Base-by-base conservation (phyloP, 2,113 vertebrate species). In the Strix uralensis region DNA sequence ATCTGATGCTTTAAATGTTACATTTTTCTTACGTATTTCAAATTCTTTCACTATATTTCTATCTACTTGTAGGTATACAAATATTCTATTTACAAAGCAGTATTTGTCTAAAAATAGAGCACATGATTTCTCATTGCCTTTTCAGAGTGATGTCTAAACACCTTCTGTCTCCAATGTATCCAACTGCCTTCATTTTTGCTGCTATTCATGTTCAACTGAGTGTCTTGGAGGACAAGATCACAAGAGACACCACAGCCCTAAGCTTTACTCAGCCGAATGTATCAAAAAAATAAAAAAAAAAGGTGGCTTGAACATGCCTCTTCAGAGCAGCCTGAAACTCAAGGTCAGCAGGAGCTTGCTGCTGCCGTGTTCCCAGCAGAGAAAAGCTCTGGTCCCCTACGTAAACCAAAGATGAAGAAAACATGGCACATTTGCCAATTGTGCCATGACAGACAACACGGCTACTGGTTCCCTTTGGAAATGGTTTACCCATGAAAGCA, bases 31-130 rank as follows among this genome's bases (percentile, higher is more conserved):
- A 86, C 25, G 23, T 70, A 83, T 93, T 88, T 93, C 32, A 93
- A 91, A 88, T 88, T 82, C 2, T 46, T 88, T 88, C 77, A 72
- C 73, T 92, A 21, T 46, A 44, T 55, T 95, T 73, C 44, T 85
- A 83, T 81, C 82, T 91, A 91, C 61, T 85, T 88, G 42, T 65
- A 75, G n/a, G n/a, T 55, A 84, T 84, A 92, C 67, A 86, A 88
- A 70, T 94, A 84, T 59, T 72, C 47, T 94, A 95, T 89, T 93
- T 95, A 84, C 89, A 97, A 82, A 82, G 79, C 82, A 89, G 7
- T 93, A 70, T 81, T 88, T 81, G 62, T 80, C 71, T 96, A 84
- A 95, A 96, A 97, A 90, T 38, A 93, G 63, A 94, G 44, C 58
- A 86, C 59, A 36, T 3, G 2, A 81, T 59, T 93, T 89, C 70